Evolutionary conservation across 2,113 vertebrate genomes (phyloP).

Genomic region (Miniopterus natalensis): DNA sequence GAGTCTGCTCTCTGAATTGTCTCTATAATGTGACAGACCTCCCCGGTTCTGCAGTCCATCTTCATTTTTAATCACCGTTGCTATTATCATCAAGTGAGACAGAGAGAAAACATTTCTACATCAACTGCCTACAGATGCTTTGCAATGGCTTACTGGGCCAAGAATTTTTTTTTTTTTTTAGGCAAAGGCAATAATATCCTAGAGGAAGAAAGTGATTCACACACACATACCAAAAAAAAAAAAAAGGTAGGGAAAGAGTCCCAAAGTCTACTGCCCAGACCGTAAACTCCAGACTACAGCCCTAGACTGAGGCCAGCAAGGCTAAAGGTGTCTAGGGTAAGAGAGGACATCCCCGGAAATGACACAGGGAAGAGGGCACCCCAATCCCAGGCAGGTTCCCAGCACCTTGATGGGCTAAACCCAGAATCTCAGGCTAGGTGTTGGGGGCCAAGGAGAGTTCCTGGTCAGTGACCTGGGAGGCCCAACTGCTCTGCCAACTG

Average conservation of each 20-base stretch:
- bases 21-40: background rate
- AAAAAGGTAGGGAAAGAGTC: background rate
- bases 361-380: background rate
- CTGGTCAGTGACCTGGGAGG: background rate
- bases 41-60: background rate
- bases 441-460: background rate
- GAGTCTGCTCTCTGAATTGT: background rate
- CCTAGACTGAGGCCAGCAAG: background rate
- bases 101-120: background rate
- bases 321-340: background rate
- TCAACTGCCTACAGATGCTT: background rate
- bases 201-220: background rate
- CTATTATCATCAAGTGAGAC: background rate
- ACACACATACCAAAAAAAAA: background rate
- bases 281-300: background rate
- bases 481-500: background rate
- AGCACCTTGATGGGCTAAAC: background rate
- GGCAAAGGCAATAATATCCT: background rate
- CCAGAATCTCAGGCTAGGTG: background rate
- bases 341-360: background rate
- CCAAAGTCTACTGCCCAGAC: background rate
- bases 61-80: background rate
- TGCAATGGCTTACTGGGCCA: background rate
- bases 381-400: background rate
- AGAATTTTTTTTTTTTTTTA: background rate